Conservation (phyloP, 2,888 invertebrate species). For the Sinelater perroti region DNA sequence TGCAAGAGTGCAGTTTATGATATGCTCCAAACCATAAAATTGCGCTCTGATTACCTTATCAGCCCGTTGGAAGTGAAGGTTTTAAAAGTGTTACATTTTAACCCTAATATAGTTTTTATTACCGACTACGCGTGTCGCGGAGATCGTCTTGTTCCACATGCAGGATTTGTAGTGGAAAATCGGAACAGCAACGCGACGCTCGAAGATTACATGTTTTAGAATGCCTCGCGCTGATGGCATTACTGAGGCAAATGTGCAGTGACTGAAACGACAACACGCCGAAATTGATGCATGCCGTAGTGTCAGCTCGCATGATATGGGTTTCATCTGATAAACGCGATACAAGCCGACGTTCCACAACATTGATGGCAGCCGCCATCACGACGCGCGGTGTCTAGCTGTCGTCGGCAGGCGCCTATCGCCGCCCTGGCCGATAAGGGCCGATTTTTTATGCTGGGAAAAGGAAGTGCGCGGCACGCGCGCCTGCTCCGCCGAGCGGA, state of each 20-base stretch:
- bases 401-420: too few relatives aligned
- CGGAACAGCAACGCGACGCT: too few relatives aligned
- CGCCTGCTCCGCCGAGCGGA: slow-evolving; percentile 10
- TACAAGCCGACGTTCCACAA: slow-evolving; percentile 24
- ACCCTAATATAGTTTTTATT: too few relatives aligned
- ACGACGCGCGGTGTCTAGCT: slow-evolving; percentile 25
- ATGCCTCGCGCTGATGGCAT: too few relatives aligned
- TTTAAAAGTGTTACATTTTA: too few relatives aligned
- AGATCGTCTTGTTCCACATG: neutral
- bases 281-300: slow-evolving; percentile 25
- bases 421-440: slow-evolving; percentile 19
- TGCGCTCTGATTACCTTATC: too few relatives aligned
- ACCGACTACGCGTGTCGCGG: too few relatives aligned
- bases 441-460: slow-evolving; percentile 33
- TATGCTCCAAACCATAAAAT: too few relatives aligned
- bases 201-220: too few relatives aligned
- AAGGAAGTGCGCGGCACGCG: slow-evolving; percentile 13
- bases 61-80: too few relatives aligned
- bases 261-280: slow-evolving; percentile 18
- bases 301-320: slow-evolving; percentile 28
- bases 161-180: neutral
- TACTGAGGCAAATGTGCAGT: slow-evolving; percentile 17
- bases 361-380: slow-evolving; percentile 30
- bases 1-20: too few relatives aligned
- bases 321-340: slow-evolving; percentile 33